Base-by-base conservation (phyloP, 2,888 invertebrate species). In the Pterobdella sp. region DNA sequence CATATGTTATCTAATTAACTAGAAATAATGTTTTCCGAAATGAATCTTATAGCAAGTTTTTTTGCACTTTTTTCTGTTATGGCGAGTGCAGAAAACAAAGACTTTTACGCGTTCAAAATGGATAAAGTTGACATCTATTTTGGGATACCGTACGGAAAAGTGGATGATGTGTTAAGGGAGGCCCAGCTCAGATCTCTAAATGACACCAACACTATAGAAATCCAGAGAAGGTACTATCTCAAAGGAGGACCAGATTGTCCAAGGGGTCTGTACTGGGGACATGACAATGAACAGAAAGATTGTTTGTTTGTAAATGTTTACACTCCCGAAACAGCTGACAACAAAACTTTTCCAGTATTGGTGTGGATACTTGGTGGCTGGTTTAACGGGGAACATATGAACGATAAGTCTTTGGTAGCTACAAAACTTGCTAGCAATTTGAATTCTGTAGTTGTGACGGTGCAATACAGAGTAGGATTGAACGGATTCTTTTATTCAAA, bases 311-410 rank as follows among this genome's bases (percentile, higher is more conserved):
- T 96, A 81, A 96, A 95, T 84, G 88, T 96, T 76, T 96, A 94
- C 93, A 92, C 92, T 42, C 95, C 95, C 92, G n/a, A 32, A 4
- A n/a, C 26, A 7, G 14, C 35, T 3, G 32, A 18, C n/a, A 22
- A 4, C 22, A 52, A 29, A 1, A 26, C 22, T 14, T 66, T 32
- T 7, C 22, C 93, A 72, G 89, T 93, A 80, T 85, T 94, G 78
- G 89, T 94, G 67, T 94, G 94, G 94, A 91, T 94, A 79, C 93
- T 93, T 83, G 94, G 94, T 0, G 94, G 94, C 4, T 93, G 93
- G 31, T 94, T 92, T 84, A 92, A 92, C 90, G 94, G 94, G 35
- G 92, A 93, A 32, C 90, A 92, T 64, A 93, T 93, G 26, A 87
- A 94, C 78, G 79, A 79, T 34, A 75, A 81, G 0, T 82, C 81